Evolutionary conservation across 92 coral and sea anemone genomes (phyloP).

Genomic region (Plumapathes pennacea): DNA sequence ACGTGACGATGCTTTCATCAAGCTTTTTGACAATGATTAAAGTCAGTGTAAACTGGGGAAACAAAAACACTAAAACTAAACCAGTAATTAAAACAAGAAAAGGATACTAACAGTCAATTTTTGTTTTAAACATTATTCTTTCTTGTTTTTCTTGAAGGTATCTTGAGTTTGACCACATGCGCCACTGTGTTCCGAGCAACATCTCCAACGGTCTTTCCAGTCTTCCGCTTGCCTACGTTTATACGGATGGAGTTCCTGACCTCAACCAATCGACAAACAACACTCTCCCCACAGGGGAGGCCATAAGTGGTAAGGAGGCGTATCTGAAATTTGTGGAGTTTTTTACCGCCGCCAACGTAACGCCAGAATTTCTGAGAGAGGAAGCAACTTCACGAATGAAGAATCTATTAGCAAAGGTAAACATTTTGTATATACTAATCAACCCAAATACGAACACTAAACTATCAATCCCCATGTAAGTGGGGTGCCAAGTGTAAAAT

Average conservation of each 20-base stretch:
- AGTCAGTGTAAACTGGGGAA: too few relatives aligned
- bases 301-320: conserved; percentile 55
- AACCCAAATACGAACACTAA: too few relatives aligned
- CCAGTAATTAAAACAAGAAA: too few relatives aligned
- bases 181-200: conserved; percentile 90
- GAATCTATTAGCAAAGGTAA: too few relatives aligned
- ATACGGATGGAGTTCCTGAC: conserved; percentile 68
- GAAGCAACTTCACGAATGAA: conserved; percentile 27
- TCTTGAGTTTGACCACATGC: conserved; percentile 70
- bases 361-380: conserved; percentile 50
- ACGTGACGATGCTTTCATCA: too few relatives aligned
- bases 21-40: too few relatives aligned
- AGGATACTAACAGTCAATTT: too few relatives aligned
- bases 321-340: conserved; percentile 66
- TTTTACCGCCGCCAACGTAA: conserved; percentile 70
- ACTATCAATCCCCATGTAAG: too few relatives aligned
- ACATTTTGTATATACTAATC: too few relatives aligned
- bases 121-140: too few relatives aligned
- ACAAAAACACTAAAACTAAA: too few relatives aligned
- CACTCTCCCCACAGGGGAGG: conserved; percentile 83
- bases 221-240: conserved; percentile 72
- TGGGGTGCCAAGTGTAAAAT: too few relatives aligned
- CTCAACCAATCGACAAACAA: conserved; percentile 59
- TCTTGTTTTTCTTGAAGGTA: conserved; percentile 39
- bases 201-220: conserved; percentile 91